phyloP scores from a whole-genome alignment of 2,797 vertebrate species.

The Acridotheres tristis region DNA sequence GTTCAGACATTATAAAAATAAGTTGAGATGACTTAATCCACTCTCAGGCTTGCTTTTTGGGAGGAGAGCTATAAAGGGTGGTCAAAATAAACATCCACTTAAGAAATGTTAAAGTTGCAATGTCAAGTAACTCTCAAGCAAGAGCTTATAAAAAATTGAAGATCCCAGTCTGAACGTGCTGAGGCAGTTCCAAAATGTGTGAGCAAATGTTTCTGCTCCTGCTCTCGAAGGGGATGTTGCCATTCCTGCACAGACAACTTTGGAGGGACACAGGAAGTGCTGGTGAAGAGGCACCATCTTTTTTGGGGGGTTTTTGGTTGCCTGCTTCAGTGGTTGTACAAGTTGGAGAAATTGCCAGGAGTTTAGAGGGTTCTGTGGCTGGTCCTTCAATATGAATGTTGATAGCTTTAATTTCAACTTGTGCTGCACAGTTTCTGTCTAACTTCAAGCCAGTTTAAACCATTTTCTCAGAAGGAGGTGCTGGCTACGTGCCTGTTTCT shows the following conservation, averaged over 20 bases:
- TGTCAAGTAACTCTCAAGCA: constrained; percentile 1
- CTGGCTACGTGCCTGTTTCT: background rate
- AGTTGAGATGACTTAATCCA: constrained; percentile 37
- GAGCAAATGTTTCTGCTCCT: background rate
- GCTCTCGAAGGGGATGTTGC: background rate
- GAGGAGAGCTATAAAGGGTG: constrained; percentile 24
- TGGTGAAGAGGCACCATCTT: background rate
- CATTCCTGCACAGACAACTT: background rate
- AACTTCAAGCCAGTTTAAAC: background rate
- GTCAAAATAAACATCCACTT: background rate
- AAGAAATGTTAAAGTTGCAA: background rate
- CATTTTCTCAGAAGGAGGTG: background rate
- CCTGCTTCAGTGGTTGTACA: background rate
- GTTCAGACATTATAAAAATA: constrained; percentile 47
- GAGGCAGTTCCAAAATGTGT: background rate
- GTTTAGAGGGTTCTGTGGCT: background rate
- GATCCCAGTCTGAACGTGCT: background rate
- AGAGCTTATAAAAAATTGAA: background rate
- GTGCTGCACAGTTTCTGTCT: background rate
- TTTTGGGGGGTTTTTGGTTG: background rate
- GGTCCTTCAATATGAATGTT: background rate
- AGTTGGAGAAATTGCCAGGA: background rate
- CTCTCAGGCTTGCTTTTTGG: constrained; percentile 6
- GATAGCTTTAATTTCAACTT: background rate
- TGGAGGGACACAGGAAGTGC: background rate